Evolutionary conservation across 2,797 vertebrate species (phyloP), one percentile per base, ranked within the genome.

Genomic region (Xenopus petersii): DNA sequence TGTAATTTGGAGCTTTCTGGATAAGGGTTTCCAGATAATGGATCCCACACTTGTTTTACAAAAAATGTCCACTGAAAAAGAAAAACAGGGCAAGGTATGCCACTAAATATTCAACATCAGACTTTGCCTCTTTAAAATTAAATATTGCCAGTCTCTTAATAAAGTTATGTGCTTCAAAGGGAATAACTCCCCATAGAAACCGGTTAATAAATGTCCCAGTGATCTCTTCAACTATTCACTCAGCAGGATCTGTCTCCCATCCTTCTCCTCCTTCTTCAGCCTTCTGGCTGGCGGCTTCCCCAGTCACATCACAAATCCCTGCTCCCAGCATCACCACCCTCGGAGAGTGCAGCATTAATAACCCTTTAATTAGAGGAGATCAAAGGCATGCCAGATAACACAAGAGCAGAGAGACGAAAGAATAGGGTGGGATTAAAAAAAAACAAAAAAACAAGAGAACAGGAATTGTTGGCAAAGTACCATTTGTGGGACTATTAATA

Each of bases 291-390:
- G 56, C 36, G 21, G 64, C 47, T 56, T 71, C 69, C 70, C 30
- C 64, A 71, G 75, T 65, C 75, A 67, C 75, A 71, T 72, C 67
- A 67, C 64, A 66, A 65, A 70, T 71, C 69, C 74, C 63, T 49
- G 33, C 63, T 76, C 65, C 58, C 74, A 70, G 67, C 70, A 59
- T 71, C 63, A 61, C 63, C 75, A 58, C 55, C 62, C 51, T 67
- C 54, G 56, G 69, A 67, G 62, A 61, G 64, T 59, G 69, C 69
- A 71, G 59, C 63, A 55, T 67, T 77, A 67, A 71, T 62, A 71
- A 71, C 69, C 69, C 69, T 67, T 77, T 71, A 77, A 77, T 71
- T 71, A 71, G 42, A 62, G 68, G 36, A 77, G 75, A 67, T 77
- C 73, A 75, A 75, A 75, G 73, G 24, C 66, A 75, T 69, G 73